Evolutionary conservation across 2,113 vertebrate species (phyloP), one percentile per base, ranked within the genome.

Genomic region (Melanotaenia duboulayi): DNA sequence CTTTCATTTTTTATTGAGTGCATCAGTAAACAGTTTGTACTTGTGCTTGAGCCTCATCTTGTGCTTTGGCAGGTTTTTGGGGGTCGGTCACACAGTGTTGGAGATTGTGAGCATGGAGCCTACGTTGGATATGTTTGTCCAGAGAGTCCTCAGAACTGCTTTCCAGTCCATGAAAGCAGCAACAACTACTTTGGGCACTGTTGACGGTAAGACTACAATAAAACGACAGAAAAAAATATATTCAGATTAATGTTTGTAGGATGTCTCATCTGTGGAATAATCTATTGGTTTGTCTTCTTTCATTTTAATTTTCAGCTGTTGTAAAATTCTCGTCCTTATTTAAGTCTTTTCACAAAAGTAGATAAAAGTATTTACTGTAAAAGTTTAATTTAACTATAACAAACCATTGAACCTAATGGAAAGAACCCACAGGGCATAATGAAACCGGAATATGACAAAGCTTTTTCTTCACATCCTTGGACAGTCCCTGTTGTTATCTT

Each of bases 61-160:
- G 2, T 77, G 28, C 14, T 52, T 78, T 78, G 28, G 40, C 49
- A 95, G 94, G 48, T 91, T 94, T 81, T 46, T 93, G 55, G 22
- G 1, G 0, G n/a, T 93, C 0, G 87, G 82, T 54, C 62, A 82
- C 32, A 60, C 81, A 39, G 49, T 88, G 28, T 4, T 94, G 54
- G 87, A 84, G 4, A 28, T 92, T n/a, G 35, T 90, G 25, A 25
- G 81, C 59, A 22, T 24, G 24, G 66, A 90, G 3, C 90, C 93
- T 14, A 85, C 82, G 22, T 71, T 73, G 76, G 59, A 90, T 1
- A 37, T 56, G 28, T 69, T 87, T 28, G 25, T 91, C 50, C 77
- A 88, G 19, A 39, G 7, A 2, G 28, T 88, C 25, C 76, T 95
- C 11, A 70, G 46, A 55, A 72, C 48, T 11, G 71, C 61, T 3